Conservation (phyloP, 2,888 invertebrate genomes). For the Venusia cambrica region DNA sequence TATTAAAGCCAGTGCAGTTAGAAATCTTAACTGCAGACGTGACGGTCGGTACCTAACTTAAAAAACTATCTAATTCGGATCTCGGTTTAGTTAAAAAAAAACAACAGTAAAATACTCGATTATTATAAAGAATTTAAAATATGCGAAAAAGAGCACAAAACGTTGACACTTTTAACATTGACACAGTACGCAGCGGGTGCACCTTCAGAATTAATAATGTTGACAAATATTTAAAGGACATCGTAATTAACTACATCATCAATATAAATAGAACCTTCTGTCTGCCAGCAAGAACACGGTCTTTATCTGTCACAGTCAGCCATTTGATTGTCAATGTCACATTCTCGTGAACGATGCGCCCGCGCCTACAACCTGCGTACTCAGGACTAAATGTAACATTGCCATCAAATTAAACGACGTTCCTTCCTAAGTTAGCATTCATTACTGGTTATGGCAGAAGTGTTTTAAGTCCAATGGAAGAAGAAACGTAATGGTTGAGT, state of each 20-base stretch:
- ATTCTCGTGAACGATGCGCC: slow-evolving; percentile 34
- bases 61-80: too few species aligned
- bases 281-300: slow-evolving; percentile 14
- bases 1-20: too few species aligned
- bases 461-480: slow-evolving; percentile 6
- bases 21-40: too few species aligned
- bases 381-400: slow-evolving; percentile 9
- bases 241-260: slow-evolving; percentile 9
- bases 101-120: too few species aligned
- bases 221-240: not conserved
- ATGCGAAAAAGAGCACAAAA: slow-evolving; percentile 1
- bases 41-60: too few species aligned
- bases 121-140: too few species aligned
- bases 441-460: slow-evolving; percentile 14
- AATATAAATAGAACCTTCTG: slow-evolving; percentile 15
- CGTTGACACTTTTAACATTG: slow-evolving; percentile 2
- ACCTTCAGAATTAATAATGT: slow-evolving; percentile 11
- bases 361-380: slow-evolving; percentile 27
- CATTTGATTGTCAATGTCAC: slow-evolving; percentile 51
- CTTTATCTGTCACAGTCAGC: slow-evolving; percentile 29
- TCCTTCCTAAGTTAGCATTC: slow-evolving; percentile 13
- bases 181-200: not conserved
- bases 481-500: slow-evolving; percentile 22
- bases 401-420: slow-evolving; percentile 15
- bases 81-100: too few species aligned